Percentiles rank a stretch among this genome's conserved stretches.
Evolutionary conservation across 2,888 invertebrate species (phyloP).

Genomic region (Cepaea hortensis): DNA sequence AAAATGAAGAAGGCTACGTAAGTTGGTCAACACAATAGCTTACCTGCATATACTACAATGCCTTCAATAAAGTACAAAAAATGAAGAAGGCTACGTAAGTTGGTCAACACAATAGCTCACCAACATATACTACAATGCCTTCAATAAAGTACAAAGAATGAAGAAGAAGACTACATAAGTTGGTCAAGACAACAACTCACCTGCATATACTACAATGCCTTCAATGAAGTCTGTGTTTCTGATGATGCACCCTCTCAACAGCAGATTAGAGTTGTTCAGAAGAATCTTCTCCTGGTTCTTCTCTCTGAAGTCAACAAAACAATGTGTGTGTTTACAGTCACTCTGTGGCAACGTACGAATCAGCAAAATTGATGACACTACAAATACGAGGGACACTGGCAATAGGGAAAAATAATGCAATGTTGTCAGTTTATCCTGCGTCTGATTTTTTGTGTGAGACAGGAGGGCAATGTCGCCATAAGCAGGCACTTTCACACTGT

Average conservation of each 20-base stretch:
- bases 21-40: not conserved
- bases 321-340: not conserved
- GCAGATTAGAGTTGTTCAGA: slow-evolving; percentile 86
- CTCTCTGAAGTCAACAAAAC: slow-evolving; percentile 32
- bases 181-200: slow-evolving; percentile 11
- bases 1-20: not conserved
- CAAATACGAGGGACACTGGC: too few species aligned
- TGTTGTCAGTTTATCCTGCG: too few species aligned
- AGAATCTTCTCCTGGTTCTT: slow-evolving; percentile 57
- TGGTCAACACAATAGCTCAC: slow-evolving; percentile 1
- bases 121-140: slow-evolving; percentile 95
- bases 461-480: too few species aligned
- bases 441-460: too few species aligned
- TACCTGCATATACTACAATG: slow-evolving; percentile 91
- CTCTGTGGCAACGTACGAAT: not conserved
- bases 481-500: too few species aligned
- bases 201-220: slow-evolving; percentile 95
- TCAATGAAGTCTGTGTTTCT: slow-evolving; percentile 98
- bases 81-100: not conserved
- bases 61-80: slow-evolving; percentile 88
- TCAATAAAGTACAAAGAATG: slow-evolving; percentile 84
- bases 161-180: not conserved
- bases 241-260: slow-evolving; percentile 93
- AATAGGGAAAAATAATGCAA: too few species aligned
- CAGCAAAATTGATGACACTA: not conserved